Evolutionary conservation across 1,140 invertebrate species (phyloP), one percentile per base, ranked within the genome.

Genomic region (Aporrectodea caliginosa): DNA sequence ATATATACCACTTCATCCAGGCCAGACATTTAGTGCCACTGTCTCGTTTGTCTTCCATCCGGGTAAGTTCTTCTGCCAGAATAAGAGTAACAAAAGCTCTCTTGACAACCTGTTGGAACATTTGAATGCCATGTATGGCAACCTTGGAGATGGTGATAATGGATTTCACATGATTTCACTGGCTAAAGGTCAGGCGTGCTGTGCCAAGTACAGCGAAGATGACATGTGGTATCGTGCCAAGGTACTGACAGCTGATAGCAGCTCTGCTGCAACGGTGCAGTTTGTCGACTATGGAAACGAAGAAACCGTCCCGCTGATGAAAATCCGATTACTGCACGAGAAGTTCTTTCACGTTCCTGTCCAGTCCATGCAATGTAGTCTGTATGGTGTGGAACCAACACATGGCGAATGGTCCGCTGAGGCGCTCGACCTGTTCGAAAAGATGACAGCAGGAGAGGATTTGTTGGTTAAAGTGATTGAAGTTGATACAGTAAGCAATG

Each of bases 181-280:
- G 32, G 79, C 88, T 33, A 34, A 70, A 35, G 92, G 92, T 2
- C 88, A 91, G 58, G 91, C 92, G 0, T 95, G 93, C 85, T 92
- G 92, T 83, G 93, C 93, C 0, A 88, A 92, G 58, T 94, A 91
- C 81, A 91, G 91, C 81, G 90, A 89, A 81, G 93, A 94, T 87
- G 86, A 88, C 32, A 89, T 90, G 75, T 94, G 93, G 92, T 95
- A 93, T 82, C 81, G 88, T 83, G 88, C 86, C 33, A 73, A 88
- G 91, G 92, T 95, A 91, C 85, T 90, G 1, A 90, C 88, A 78
- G 78, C 82, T 12, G 35, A 80, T 16, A 80, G 78, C 1, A 78
- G 68, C 29, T 30, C 43, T 58, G 43, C 29, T 34, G 73, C 22
- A 1, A 74, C 22, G 2, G 71, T 79, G 22, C 72, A 79, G 68